Conservation (phyloP, 2,113 vertebrate genomes). For the Proteles cristata region DNA sequence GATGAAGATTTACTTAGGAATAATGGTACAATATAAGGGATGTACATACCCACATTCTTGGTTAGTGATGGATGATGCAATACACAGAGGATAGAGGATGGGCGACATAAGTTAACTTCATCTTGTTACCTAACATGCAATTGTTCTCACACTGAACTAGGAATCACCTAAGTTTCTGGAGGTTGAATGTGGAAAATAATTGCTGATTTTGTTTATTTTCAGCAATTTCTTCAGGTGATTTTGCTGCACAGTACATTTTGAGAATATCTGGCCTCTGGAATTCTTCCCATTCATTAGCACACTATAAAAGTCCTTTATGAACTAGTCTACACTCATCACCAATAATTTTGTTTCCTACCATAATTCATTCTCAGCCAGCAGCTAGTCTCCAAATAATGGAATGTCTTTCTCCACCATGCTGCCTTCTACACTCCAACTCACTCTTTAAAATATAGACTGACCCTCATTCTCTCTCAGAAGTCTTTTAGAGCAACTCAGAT, state of each 20-base stretch:
- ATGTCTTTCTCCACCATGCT: not conserved
- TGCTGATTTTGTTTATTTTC: not conserved
- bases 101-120: not conserved
- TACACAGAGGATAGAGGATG: not conserved
- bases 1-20: constrained; percentile 11
- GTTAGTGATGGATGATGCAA: not conserved
- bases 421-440: not conserved
- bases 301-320: not conserved
- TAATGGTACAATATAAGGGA: not conserved
- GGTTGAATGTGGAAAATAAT: not conserved
- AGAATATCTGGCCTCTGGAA: not conserved
- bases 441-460: not conserved
- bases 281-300: not conserved
- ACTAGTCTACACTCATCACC: not conserved
- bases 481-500: not conserved
- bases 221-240: not conserved
- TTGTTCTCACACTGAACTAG: not conserved
- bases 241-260: not conserved
- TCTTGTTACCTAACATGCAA: not conserved
- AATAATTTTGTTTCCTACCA: not conserved
- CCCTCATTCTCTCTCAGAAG: not conserved
- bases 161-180: not conserved
- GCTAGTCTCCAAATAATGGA: not conserved
- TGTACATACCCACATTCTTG: not conserved
- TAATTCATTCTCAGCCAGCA: not conserved